phyloP scores from a whole-genome alignment of 2,797 vertebrate genomes.

The Antrozous pallidus region DNA sequence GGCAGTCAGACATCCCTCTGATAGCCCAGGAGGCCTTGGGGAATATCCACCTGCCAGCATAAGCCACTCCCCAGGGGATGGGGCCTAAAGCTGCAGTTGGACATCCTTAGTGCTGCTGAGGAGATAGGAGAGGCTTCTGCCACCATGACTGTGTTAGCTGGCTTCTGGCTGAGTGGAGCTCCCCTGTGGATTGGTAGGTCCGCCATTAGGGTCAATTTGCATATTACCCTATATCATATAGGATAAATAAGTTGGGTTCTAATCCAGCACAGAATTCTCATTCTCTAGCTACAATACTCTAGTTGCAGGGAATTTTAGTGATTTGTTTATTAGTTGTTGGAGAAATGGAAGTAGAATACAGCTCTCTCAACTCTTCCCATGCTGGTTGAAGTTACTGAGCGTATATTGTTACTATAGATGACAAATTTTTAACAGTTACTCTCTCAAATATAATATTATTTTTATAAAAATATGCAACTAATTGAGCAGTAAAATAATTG shows the following conservation, averaged over 20 bases:
- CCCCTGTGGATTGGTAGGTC: too few species aligned
- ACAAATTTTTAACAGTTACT: not conserved
- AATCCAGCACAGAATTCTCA: not conserved
- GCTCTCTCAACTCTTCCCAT: not conserved
- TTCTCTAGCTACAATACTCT: not conserved
- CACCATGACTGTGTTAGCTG: fast-evolving
- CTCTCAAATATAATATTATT: not conserved
- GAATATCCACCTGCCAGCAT: too few species aligned
- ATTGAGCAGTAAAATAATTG: not conserved
- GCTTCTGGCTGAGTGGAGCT: too few species aligned
- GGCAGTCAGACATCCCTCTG: too few species aligned
- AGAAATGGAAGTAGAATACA: not conserved
- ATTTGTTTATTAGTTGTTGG: not conserved
- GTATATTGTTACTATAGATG: not conserved
- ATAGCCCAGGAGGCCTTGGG: too few species aligned
- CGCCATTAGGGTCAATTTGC: too few species aligned
- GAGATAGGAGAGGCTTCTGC: too few species aligned
- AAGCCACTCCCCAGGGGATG: too few species aligned
- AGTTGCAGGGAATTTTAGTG: not conserved
- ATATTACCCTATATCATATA: too few species aligned
- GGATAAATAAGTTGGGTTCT: not conserved
- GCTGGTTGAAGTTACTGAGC: not conserved
- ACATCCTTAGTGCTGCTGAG: too few species aligned
- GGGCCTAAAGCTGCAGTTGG: too few species aligned
- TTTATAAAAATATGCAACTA: not conserved